These are phyloP conservation scores for Cotesia glomerata DNA, from an alignment of 1,140 invertebrate genomes.

Conservation along the genomic window DNA sequence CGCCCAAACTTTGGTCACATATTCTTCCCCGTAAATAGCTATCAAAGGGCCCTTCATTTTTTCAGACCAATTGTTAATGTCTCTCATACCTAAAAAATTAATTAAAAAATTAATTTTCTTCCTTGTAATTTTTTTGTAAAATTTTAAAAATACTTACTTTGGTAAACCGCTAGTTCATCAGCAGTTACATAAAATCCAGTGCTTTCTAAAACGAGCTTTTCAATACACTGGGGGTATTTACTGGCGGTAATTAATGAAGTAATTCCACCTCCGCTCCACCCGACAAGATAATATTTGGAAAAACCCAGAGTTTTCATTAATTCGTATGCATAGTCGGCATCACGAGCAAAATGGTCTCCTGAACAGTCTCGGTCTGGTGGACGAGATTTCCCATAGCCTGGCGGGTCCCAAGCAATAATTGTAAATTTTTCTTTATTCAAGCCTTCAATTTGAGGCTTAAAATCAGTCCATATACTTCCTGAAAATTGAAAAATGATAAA, in stretches of 20 bases:
- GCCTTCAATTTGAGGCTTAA: conserved; percentile 77
- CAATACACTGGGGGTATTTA: conserved; percentile 70
- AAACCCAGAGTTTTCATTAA: conserved; percentile 78
- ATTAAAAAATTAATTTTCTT: background rate
- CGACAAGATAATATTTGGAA: conserved; percentile 77
- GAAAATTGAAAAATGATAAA: background rate
- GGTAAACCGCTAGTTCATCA: conserved; percentile 71
- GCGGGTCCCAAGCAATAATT: conserved; percentile 85
- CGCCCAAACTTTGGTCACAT: conserved; percentile 74
- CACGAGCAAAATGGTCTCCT: conserved; percentile 74
- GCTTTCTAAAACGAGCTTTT: conserved; percentile 81
- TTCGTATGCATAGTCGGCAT: conserved; percentile 73
- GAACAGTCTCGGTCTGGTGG: conserved; percentile 78
- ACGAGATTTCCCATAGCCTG: conserved; percentile 84
- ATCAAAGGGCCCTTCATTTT: conserved; percentile 77
- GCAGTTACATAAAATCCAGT: conserved; percentile 76
- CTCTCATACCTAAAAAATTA: conserved; percentile 57
- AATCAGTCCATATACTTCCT: conserved; percentile 80
- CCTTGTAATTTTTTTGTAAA: conserved; percentile 23
- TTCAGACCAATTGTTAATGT: conserved; percentile 81
- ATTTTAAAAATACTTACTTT: conserved; percentile 55
- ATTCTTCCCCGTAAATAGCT: conserved; percentile 76
- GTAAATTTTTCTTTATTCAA: conserved; percentile 75
- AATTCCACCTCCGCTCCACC: conserved; percentile 91
- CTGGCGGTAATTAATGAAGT: conserved; percentile 77